Conservation (phyloP, 2,888 invertebrate genomes). For the Tinea semifulvella region DNA sequence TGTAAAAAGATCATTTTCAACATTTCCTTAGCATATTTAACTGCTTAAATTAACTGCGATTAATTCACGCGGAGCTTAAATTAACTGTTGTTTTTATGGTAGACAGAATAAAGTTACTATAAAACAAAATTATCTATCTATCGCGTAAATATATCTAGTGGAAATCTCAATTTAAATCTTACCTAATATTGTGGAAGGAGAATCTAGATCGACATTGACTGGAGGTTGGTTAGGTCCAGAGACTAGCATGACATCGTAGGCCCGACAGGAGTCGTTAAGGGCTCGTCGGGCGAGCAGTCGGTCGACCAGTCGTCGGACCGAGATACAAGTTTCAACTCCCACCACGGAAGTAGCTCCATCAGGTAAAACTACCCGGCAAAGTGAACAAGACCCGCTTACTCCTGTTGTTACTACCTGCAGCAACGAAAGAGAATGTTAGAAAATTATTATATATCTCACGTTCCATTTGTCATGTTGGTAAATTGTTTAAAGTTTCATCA, state of each 20-base stretch:
- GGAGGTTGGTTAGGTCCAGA: conserved; percentile 18
- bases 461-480: neutral
- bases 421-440: conserved; percentile 4
- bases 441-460: neutral
- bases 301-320: conserved; percentile 80
- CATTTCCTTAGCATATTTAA: no score
- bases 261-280: conserved; percentile 69
- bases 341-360: conserved; percentile 95
- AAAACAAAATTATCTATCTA: no score
- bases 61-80: no score
- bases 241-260: conserved; percentile 81
- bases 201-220: conserved; percentile 69
- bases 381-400: conserved; percentile 32
- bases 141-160: no score
- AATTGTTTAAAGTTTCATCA: no score
- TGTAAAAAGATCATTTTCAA: no score
- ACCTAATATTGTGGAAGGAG: conserved; percentile 76
- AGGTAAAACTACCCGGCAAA: conserved; percentile 87
- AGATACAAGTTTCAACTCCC: conserved; percentile 78
- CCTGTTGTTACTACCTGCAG: conserved; percentile 42
- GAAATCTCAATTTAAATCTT: no score
- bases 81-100: no score
- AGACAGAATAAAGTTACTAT: no score
- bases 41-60: no score
- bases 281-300: conserved; percentile 86